These are phyloP conservation scores for Zenarchopterus dispar DNA, from an alignment of 2,797 vertebrate genomes.

Conservation along the genomic window DNA sequence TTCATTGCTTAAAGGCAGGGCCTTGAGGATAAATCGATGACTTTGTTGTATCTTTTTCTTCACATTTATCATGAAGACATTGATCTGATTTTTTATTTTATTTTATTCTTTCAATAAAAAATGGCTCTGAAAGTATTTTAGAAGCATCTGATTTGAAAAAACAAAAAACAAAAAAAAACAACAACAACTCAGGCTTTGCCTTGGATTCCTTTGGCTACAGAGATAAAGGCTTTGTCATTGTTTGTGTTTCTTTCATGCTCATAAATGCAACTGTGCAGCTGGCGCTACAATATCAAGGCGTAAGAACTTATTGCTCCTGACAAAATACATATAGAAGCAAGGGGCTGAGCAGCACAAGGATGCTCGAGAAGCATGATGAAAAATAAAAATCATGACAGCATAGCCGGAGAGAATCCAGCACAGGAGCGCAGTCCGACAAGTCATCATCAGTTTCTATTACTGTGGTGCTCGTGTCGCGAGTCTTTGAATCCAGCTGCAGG, in stretches of 20 bases:
- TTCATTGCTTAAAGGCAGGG: too few relatives aligned
- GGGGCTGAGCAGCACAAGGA: constrained; percentile 15
- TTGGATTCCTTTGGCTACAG: constrained; percentile 31
- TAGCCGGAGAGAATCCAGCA: constrained; percentile 35
- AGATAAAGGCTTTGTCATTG: constrained; percentile 52
- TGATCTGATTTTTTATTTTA: too few relatives aligned
- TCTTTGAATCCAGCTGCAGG: constrained; percentile 61
- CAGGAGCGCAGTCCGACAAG: constrained; percentile 27
- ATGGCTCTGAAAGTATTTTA: too few relatives aligned
- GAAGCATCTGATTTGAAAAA: too few relatives aligned
- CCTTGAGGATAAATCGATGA: too few relatives aligned
- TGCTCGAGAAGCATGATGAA: constrained; percentile 36
- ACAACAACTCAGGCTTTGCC: too few relatives aligned
- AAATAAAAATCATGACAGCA: constrained; percentile 54
- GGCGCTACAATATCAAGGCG: constrained; percentile 31
- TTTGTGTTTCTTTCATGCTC: constrained; percentile 51
- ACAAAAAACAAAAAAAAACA: too few relatives aligned
- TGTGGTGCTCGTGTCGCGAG: constrained; percentile 38
- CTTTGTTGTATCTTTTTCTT: too few relatives aligned
- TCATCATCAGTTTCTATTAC: constrained; percentile 69
- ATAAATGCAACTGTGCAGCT: constrained; percentile 13
- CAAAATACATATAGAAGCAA: constrained; percentile 47
- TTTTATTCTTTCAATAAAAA: too few relatives aligned
- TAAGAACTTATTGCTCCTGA: constrained; percentile 56
- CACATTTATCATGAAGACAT: too few relatives aligned